Percentiles rank a stretch among this genome's conserved stretches.
phyloP scores from a whole-genome alignment of 1,140 invertebrate species.

The Aphelenchoides fujianensis region DNA sequence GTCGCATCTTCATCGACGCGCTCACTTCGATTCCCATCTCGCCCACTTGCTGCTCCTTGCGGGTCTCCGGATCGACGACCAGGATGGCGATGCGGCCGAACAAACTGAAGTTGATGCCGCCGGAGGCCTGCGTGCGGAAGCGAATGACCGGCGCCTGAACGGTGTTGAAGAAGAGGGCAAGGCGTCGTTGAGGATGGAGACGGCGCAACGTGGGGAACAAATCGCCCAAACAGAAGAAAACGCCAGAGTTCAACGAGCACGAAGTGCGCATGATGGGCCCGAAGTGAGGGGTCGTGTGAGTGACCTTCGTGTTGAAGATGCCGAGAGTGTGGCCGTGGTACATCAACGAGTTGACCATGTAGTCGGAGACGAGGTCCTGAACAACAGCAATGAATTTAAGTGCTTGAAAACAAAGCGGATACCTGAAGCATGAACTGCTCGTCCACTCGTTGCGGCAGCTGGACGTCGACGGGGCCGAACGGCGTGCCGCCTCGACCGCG shows the following conservation, averaged over 20 bases:
- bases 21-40: conserved; percentile 53
- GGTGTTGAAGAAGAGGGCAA: conserved; percentile 43
- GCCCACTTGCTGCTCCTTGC: conserved; percentile 44
- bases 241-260: conserved; percentile 48
- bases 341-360: conserved; percentile 57
- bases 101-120: conserved; percentile 54
- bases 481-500: conserved; percentile 47
- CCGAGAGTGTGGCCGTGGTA: conserved; percentile 60
- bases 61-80: conserved; percentile 28
- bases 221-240: conserved; percentile 59
- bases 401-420: too few species aligned
- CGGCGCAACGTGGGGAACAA: conserved; percentile 56
- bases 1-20: conserved; percentile 56
- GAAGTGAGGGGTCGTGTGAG: conserved; percentile 58
- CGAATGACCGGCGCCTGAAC: conserved; percentile 51
- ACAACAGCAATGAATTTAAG: conserved; percentile 13
- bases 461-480: conserved; percentile 44
- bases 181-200: conserved; percentile 39
- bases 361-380: conserved; percentile 51
- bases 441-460: conserved; percentile 41
- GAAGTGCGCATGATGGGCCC: conserved; percentile 60
- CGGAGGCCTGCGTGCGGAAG: conserved; percentile 39
- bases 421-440: conserved; percentile 60
- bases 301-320: conserved; percentile 58
- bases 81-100: conserved; percentile 53